These are phyloP conservation scores for Ibycter americanus DNA, from an alignment of 2,797 vertebrate genomes.

Conservation along the genomic window DNA sequence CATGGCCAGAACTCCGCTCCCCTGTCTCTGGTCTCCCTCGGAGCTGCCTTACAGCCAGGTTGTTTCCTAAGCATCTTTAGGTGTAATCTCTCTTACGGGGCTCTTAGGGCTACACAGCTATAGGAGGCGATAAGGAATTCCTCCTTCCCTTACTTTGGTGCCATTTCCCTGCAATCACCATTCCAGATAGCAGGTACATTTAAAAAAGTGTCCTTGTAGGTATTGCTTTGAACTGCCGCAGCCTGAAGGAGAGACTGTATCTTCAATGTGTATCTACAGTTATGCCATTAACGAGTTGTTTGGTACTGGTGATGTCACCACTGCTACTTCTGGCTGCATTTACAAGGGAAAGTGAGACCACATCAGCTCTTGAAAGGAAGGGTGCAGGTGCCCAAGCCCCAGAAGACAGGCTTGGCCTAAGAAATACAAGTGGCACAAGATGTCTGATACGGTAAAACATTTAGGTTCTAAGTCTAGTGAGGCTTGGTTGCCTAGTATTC, in stretches of 20 bases:
- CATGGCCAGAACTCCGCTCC: background rate
- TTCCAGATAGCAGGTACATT: background rate
- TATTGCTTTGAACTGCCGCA: background rate
- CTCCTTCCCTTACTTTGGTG: background rate
- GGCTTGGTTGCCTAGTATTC: background rate
- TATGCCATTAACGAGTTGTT: background rate
- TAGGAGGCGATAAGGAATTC: background rate
- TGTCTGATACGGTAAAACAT: background rate
- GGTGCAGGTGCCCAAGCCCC: background rate
- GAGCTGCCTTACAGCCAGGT: background rate
- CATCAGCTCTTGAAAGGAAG: background rate
- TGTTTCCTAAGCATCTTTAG: background rate
- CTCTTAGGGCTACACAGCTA: background rate
- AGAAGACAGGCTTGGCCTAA: background rate
- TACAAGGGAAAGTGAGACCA: background rate
- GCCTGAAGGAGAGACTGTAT: background rate
- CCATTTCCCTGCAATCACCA: background rate
- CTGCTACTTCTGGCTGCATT: background rate
- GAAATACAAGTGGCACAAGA: background rate
- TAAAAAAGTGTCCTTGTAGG: background rate
- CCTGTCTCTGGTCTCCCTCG: accelerated
- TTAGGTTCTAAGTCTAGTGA: background rate
- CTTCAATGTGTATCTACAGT: background rate
- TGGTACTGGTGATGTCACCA: background rate
- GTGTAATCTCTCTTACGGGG: accelerated